A percentile compares a stretch with the other conserved stretches of the same genome.
Evolutionary conservation across 2,797 vertebrate species (phyloP).

Genomic region (Clarias fuscus): DNA sequence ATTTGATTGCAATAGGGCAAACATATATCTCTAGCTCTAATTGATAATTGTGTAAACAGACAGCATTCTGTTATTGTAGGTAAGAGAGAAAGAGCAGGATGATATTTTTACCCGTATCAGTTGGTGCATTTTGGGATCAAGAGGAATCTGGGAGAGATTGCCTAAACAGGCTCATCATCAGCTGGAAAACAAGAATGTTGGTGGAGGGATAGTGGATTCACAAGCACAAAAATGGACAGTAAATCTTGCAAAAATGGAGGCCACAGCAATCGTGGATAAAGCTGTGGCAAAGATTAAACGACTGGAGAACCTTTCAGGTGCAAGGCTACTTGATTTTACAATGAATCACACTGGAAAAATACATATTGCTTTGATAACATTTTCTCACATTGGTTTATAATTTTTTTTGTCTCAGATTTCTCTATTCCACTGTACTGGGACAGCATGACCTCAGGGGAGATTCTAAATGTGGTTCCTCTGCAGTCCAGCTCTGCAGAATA

Average conservation of each 20-base stretch:
- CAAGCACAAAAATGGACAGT: conserved; percentile 53
- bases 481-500: conserved; percentile 58
- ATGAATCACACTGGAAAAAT: neutral
- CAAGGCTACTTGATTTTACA: neutral
- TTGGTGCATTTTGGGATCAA: conserved; percentile 64
- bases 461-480: conserved; percentile 38
- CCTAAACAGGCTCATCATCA: conserved; percentile 60
- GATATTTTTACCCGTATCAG: conserved; percentile 48
- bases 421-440: conserved; percentile 67
- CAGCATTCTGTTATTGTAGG: neutral
- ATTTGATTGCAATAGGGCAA: neutral
- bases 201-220: conserved; percentile 56
- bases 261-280: neutral
- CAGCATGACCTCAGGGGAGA: conserved; percentile 51
- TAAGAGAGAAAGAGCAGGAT: conserved; percentile 50
- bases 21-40: neutral
- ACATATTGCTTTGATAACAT: neutral
- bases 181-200: conserved; percentile 49
- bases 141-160: conserved; percentile 61
- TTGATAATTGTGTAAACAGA: neutral
- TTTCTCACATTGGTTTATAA: neutral
- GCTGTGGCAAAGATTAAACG: conserved; percentile 53
- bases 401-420: conserved; percentile 59
- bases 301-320: conserved; percentile 62
- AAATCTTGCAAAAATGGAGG: conserved; percentile 43